These are phyloP conservation scores for Drosophila mojavensis DNA, from an alignment of 1,140 invertebrate genomes.

Conservation along the genomic window DNA sequence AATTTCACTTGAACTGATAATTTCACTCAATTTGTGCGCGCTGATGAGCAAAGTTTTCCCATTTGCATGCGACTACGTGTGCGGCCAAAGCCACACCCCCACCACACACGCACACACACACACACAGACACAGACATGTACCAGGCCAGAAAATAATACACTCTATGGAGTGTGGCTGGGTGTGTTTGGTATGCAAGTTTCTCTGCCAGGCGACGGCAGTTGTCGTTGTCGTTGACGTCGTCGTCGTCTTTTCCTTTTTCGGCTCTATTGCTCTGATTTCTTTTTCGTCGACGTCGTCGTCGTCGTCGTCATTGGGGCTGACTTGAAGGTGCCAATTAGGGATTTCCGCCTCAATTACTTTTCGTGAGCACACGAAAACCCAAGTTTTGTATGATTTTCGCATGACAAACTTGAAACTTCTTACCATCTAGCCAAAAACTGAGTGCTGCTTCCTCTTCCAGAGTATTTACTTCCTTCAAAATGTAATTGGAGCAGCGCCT, in stretches of 20 bases:
- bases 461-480: conserved; percentile 54
- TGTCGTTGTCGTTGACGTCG: conserved; percentile 5
- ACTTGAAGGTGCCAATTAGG: conserved; percentile 81
- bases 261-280: conserved; percentile 30
- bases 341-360: conserved; percentile 82
- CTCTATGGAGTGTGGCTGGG: background rate
- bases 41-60: conserved; percentile 83
- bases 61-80: conserved; percentile 78
- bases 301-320: conserved; percentile 20
- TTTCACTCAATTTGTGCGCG: conserved; percentile 81
- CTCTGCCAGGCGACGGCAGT: conserved; percentile 20
- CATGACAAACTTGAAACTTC: conserved; percentile 78
- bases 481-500: conserved; percentile 44
- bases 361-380: conserved; percentile 76
- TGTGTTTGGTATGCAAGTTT: conserved; percentile 42
- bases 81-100: conserved; percentile 34
- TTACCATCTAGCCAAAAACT: conserved; percentile 7
- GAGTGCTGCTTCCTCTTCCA: conserved; percentile 51
- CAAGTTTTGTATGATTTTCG: conserved; percentile 82
- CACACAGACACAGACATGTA: background rate
- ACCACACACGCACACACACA: too few species aligned
- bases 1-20: conserved; percentile 83
- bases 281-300: conserved; percentile 10
- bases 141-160: conserved; percentile 3
- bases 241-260: conserved; percentile 12